These are phyloP conservation scores for Capitulum mitella DNA, from an alignment of 2,888 invertebrate genomes.

Conservation along the genomic window DNA sequence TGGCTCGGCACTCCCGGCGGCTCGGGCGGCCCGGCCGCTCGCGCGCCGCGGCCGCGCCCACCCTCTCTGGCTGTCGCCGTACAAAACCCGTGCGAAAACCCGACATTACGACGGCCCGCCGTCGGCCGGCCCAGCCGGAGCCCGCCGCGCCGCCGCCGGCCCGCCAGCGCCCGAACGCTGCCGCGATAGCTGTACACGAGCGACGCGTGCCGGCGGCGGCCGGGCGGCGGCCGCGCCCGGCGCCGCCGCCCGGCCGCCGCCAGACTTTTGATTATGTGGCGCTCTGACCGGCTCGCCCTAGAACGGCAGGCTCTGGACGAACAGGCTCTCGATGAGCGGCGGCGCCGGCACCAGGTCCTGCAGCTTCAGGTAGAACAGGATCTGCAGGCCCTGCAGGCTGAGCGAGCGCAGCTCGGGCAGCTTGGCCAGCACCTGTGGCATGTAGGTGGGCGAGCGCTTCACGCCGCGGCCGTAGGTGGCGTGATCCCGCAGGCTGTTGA, in stretches of 20 bases:
- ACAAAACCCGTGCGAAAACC: neutral
- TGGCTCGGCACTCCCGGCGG: neutral
- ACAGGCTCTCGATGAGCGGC: conserved; percentile 86
- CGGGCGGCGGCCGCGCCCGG: neutral
- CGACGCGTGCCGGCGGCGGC: neutral
- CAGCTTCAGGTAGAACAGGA: conserved; percentile 73
- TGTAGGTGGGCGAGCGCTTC: conserved; percentile 83
- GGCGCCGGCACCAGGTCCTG: conserved; percentile 44
- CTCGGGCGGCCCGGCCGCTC: neutral
- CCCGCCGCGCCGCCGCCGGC: too few relatives aligned
- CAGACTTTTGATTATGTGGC: conserved; percentile 2
- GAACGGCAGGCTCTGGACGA: conserved; percentile 78
- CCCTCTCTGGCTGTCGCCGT: conserved; percentile 6
- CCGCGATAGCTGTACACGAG: neutral
- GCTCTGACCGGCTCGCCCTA: neutral
- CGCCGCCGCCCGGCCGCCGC: neutral
- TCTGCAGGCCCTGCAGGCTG: conserved; percentile 85
- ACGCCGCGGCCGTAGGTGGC: conserved; percentile 85
- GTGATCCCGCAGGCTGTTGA: conserved; percentile 89
- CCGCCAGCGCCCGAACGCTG: neutral
- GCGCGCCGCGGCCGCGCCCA: neutral
- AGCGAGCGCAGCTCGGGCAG: conserved; percentile 85
- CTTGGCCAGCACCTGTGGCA: conserved; percentile 84
- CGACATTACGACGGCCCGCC: neutral
- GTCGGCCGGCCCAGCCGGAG: too few relatives aligned